Evolutionary conservation across 2,888 invertebrate species (phyloP), one percentile per base, ranked within the genome.

Genomic region (Drosophila infuscata): DNA sequence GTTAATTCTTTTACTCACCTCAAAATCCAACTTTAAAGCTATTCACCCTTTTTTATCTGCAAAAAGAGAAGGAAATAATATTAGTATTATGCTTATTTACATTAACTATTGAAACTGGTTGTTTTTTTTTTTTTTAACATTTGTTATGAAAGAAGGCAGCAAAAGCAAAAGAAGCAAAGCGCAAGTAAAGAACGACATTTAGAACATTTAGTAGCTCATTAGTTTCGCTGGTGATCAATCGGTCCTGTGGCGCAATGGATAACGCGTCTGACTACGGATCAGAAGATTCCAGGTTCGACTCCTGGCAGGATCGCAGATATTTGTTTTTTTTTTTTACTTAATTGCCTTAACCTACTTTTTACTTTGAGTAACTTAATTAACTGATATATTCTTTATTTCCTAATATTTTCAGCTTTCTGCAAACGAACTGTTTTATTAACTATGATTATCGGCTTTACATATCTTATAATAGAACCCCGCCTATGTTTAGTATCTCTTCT

Each of bases 191-290:
- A n/a, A 54, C 25, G n/a, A 30, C 30, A 20, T 29, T 20, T 9
- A 58, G 51, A 69, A 60, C 30, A 57, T 64, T 20, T 30, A 46
- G 25, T 48, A 33, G 6, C 33, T 15, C 35, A 59, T n/a, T 62
- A 56, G 63, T 20, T 52, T 38, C 2, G 0, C 0, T 0, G 0
- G 0, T 0, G 35, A 53, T 57, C 56, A 46, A 20, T 36, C 53
- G 93, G 93, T 93, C 93, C 92, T 93, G 93, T 93, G 93, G 93
- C 93, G 93, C 93, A 93, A 93, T 93, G 93, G 93, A 93, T 93
- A 93, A 93, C 93, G 93, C 93, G 93, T 93, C 93, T 93, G 93
- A 93, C 93, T 93, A 93, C 93, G 93, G 93, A 93, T 93, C 93
- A 93, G 93, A 93, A 93, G 93, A 93, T 93, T 93, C 93, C 93